phyloP scores from a whole-genome alignment of 2,797 vertebrate species.

The Paramormyrops hopkinsi region DNA sequence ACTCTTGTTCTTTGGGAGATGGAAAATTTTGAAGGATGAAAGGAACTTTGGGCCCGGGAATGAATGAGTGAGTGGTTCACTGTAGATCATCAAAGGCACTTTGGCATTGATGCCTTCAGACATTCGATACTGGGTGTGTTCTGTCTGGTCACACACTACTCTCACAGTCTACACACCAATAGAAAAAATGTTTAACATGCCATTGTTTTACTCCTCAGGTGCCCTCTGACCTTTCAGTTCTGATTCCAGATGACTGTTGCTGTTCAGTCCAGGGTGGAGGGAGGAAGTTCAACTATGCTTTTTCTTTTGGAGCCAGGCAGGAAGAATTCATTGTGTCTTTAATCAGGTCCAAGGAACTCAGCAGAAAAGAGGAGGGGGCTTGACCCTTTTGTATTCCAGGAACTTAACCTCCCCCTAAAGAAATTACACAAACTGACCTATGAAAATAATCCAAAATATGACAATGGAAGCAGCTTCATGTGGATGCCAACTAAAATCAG shows the following conservation, averaged over 20 bases:
- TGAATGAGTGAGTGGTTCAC: not conserved
- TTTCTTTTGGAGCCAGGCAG: conserved; percentile 11
- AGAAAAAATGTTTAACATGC: conserved; percentile 35
- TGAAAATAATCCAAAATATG: not conserved
- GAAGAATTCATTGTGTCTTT: conserved; percentile 22
- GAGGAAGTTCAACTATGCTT: conserved; percentile 1
- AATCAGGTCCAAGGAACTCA: conserved; percentile 32
- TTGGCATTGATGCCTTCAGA: not conserved
- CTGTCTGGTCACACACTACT: not conserved
- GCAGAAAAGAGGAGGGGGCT: conserved; percentile 29
- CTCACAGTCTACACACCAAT: not conserved
- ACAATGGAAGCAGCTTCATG: not conserved
- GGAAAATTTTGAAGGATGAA: conserved; percentile 17
- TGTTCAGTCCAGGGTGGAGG: conserved; percentile 32
- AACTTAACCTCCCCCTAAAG: not conserved
- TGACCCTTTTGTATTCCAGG: conserved; percentile 45
- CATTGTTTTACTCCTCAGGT: conserved; percentile 45
- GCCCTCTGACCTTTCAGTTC: conserved; percentile 58
- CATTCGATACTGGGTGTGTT: not conserved
- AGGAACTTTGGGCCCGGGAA: not conserved
- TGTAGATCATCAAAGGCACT: not conserved
- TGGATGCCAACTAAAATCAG: not conserved
- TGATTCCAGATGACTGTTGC: conserved; percentile 67
- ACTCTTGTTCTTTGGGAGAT: conserved; percentile 9
- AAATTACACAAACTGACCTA: conserved; percentile 1